Conservation (phyloP, 2,888 invertebrate genomes). For the Drosophila parthenogenetica region DNA sequence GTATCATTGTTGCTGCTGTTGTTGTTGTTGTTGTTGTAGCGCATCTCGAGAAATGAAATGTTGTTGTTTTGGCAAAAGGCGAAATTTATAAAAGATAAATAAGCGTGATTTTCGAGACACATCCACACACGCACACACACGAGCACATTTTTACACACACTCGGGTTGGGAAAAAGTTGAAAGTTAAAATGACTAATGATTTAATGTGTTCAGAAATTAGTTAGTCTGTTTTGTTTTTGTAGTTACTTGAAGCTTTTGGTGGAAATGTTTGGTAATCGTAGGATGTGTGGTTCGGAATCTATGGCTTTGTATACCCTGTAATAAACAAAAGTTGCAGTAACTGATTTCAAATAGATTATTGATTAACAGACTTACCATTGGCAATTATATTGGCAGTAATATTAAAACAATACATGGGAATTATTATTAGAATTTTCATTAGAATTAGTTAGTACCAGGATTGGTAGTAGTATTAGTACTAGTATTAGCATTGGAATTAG, state of each 20-base stretch:
- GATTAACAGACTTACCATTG: too few species aligned
- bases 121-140: constrained; percentile 7
- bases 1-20: constrained; percentile 44
- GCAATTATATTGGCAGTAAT: too few species aligned
- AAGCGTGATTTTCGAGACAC: constrained; percentile 64
- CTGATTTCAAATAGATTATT: too few species aligned
- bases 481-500: background rate
- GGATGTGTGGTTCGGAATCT: background rate
- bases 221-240: constrained; percentile 24
- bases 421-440: too few species aligned
- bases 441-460: background rate
- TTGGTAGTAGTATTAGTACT: background rate
- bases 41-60: constrained; percentile 49
- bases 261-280: background rate
- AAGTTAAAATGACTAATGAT: constrained; percentile 75
- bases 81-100: constrained; percentile 71
- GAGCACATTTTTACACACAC: background rate
- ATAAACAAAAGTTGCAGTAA: background rate
- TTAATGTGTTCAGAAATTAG: constrained; percentile 61
- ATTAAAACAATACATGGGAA: too few species aligned
- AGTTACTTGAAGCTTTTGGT: constrained; percentile 1
- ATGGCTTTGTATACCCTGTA: background rate
- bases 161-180: constrained; percentile 51
- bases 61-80: constrained; percentile 32
- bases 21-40: constrained; percentile 39